Conservation (phyloP, 2,888 invertebrate genomes). For the Erpobdella octoculata region DNA sequence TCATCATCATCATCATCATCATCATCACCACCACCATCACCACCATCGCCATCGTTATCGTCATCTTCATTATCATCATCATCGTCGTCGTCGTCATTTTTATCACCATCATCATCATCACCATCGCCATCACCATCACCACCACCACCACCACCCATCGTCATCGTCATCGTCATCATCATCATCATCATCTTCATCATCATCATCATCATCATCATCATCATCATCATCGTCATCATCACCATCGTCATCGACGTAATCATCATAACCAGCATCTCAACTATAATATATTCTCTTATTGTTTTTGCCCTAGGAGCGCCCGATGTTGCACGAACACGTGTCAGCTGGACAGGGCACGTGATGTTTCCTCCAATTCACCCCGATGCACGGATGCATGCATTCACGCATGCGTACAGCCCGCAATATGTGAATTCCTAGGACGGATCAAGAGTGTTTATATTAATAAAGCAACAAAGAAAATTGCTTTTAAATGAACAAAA, state of each 20-base stretch:
- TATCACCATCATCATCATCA: conserved; percentile 1
- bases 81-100: neutral
- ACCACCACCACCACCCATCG: neutral
- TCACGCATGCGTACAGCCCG: neutral
- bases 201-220: conserved; percentile 16
- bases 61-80: conserved; percentile 10
- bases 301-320: neutral
- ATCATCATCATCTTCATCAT: conserved; percentile 12
- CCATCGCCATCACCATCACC: neutral
- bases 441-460: too few species aligned
- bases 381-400: neutral
- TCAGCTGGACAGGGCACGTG: too few species aligned
- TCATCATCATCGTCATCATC: conserved; percentile 14
- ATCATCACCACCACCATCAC: neutral
- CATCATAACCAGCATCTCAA: neutral
- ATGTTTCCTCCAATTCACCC: too few species aligned
- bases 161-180: conserved; percentile 5
- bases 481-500: too few species aligned
- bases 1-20: conserved; percentile 9
- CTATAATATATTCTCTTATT: neutral
- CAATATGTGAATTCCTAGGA: too few species aligned
- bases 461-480: too few species aligned
- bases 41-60: conserved; percentile 12
- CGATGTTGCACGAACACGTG: too few species aligned
- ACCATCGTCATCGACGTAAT: conserved; percentile 11